Base-by-base conservation (phyloP, 2,888 invertebrate genomes). In the Aethes cnicana region DNA sequence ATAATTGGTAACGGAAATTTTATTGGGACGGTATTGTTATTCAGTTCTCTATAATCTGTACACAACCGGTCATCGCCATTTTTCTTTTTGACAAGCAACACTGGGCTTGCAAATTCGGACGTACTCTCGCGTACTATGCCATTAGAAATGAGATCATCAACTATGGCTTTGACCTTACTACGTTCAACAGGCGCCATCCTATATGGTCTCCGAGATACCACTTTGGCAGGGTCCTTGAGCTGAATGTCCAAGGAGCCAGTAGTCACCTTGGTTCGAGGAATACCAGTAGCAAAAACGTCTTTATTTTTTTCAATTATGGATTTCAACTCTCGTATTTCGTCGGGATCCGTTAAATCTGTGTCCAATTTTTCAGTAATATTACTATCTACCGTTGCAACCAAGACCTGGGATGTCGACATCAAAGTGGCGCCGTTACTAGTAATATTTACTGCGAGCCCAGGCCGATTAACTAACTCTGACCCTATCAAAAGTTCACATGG, bases 191-290 rank as follows among this genome's bases (percentile, higher is more conserved):
- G 32, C n/a, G 43, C 33, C 14, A 56, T 32, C 2, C 50, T 42
- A 33, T 56, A 56, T 3, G 53, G 54, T 14, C 56, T 32, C 1
- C 56, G 25, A 3, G 47, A 35, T 7, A 57, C 54, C 1, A 26
- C 30, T 39, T 46, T 52, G 5, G 39, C 20, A 11, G 47, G 47
- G 28, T 57, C 54, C 7, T 44, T 44, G 3, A 35, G 18, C 6
- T 47, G 33, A 32, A 56, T 56, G 3, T 21, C 26, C 17, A 56
- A 16, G 1, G n/a, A 0, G 8, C 53, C 53, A 2, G 56, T 56
- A 1, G 17, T 47, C 7, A 56, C 53, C 3, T 47, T 36, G 4
- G 43, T 26, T n/a, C 37, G 49, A 4, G 56, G 56, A 11, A 50
- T 35, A 9, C 43, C 43, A 0, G 37, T 33, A 5, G 42, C 41